Evolutionary conservation across 2,797 vertebrate genomes (phyloP).

Genomic region (Iguana delicatissima): DNA sequence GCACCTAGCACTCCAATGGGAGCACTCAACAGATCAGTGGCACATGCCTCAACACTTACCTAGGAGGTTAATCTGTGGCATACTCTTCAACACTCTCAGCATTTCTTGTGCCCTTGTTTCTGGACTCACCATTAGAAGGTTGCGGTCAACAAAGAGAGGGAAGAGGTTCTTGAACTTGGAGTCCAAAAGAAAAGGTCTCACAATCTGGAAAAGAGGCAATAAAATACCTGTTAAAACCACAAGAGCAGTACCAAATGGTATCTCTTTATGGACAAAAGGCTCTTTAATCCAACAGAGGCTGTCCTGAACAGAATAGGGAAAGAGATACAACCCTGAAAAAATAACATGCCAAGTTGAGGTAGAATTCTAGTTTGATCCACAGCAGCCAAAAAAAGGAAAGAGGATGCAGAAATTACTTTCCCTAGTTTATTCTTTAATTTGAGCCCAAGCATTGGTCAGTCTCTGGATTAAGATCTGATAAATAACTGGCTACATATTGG

Average conservation of each 20-base stretch:
- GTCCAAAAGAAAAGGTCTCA: slow-evolving; percentile 80
- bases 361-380: background rate
- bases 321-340: background rate
- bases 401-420: background rate
- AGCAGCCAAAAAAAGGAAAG: background rate
- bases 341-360: background rate
- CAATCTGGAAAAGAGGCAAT: slow-evolving; percentile 77
- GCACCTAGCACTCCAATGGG: too few species aligned
- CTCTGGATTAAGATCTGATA: background rate
- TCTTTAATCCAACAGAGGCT: background rate
- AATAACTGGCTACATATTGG: background rate
- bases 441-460: background rate
- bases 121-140: slow-evolving; percentile 86
- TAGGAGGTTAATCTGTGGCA: slow-evolving; percentile 87
- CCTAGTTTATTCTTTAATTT: background rate
- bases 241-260: background rate
- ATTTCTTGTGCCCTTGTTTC: slow-evolving; percentile 89
- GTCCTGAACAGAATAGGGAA: background rate
- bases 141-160: slow-evolving; percentile 89
- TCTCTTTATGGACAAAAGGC: background rate
- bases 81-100: slow-evolving; percentile 81
- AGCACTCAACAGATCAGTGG: background rate
- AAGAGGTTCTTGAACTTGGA: slow-evolving; percentile 84
- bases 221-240: background rate
- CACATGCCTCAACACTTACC: slow-evolving; percentile 77